A percentile compares a stretch with the other conserved stretches of the same genome.
Conservation (phyloP, 2,797 vertebrate species). For the Discoglossus pictus region DNA sequence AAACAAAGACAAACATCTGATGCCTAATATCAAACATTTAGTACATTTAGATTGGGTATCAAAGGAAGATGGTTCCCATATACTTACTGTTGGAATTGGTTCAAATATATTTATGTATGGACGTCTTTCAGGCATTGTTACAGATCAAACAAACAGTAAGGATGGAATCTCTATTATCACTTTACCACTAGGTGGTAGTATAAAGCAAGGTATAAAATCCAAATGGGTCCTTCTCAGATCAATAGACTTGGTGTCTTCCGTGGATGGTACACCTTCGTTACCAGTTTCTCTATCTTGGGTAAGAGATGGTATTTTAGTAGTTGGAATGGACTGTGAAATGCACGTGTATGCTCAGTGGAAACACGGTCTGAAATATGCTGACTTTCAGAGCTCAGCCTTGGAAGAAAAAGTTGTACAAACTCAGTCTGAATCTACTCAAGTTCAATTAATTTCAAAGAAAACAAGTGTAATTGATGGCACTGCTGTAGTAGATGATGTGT, state of each 20-base stretch:
- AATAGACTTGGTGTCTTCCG: conserved; percentile 90
- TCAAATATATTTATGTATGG: conserved; percentile 98
- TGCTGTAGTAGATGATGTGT: conserved; percentile 82
- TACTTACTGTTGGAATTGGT: conserved; percentile 94
- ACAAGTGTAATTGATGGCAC: conserved; percentile 83
- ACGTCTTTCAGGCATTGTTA: conserved; percentile 92
- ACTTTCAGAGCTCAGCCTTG: conserved; percentile 69
- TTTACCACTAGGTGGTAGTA: conserved; percentile 95
- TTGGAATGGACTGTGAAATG: conserved; percentile 99
- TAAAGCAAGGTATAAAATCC: conserved; percentile 95
- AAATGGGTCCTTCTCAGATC: conserved; percentile 93
- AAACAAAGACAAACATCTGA: conserved; percentile 79
- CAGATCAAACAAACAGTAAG: conserved; percentile 88
- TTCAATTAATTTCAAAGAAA: conserved; percentile 70
- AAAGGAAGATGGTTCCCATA: conserved; percentile 97
- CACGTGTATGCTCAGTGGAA: conserved; percentile 98
- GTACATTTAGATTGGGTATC: conserved; percentile 98
- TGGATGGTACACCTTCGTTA: conserved; percentile 92
- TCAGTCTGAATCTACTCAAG: conserved; percentile 20
- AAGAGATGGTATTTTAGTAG: conserved; percentile 93
- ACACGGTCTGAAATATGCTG: conserved; percentile 82
- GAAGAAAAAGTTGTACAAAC: conserved; percentile 73
- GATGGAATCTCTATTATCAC: conserved; percentile 95
- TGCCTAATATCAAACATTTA: conserved; percentile 94
- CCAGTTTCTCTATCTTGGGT: conserved; percentile 98